Conservation (phyloP, 2,888 invertebrate species). For the Microplitis deprimator region DNA sequence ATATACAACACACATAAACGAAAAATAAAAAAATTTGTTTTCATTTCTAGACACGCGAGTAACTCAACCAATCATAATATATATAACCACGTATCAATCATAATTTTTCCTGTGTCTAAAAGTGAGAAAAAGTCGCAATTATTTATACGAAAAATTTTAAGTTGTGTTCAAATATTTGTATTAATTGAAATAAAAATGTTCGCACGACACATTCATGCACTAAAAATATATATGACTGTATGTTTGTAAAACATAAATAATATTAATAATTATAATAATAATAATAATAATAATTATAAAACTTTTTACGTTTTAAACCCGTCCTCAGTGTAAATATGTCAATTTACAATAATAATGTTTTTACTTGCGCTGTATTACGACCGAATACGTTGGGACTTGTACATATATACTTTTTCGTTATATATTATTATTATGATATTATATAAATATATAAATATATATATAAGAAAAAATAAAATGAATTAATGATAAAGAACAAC, state of each 20-base stretch:
- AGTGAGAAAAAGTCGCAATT: no score
- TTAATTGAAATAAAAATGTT: neutral
- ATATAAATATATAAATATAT: neutral
- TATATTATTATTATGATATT: constrained; percentile 47
- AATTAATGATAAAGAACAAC: constrained; percentile 58
- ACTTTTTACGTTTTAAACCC: constrained; percentile 24
- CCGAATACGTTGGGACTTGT: constrained; percentile 57
- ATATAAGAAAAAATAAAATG: constrained; percentile 31
- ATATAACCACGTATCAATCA: constrained; percentile 42
- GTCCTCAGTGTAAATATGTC: constrained; percentile 47
- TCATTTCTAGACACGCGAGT: constrained; percentile 17
- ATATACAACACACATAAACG: neutral
- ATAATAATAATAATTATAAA: constrained; percentile 11
- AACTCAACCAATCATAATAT: constrained; percentile 29
- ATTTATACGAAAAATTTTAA: neutral
- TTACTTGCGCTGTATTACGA: constrained; percentile 47
- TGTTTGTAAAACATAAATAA: constrained; percentile 22
- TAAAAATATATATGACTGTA: constrained; percentile 17
- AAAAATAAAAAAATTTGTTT: constrained; percentile 5
- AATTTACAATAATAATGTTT: constrained; percentile 49
- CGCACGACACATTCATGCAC: constrained; percentile 9
- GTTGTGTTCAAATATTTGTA: no score
- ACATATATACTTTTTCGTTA: constrained; percentile 58
- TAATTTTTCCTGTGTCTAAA: constrained; percentile 23
- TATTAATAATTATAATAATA: neutral